Percentiles rank a stretch among this genome's conserved stretches.
Evolutionary conservation across 1,140 invertebrate genomes (phyloP).

Genomic region (fruit fly (Drosophila melanogaster)): DNA sequence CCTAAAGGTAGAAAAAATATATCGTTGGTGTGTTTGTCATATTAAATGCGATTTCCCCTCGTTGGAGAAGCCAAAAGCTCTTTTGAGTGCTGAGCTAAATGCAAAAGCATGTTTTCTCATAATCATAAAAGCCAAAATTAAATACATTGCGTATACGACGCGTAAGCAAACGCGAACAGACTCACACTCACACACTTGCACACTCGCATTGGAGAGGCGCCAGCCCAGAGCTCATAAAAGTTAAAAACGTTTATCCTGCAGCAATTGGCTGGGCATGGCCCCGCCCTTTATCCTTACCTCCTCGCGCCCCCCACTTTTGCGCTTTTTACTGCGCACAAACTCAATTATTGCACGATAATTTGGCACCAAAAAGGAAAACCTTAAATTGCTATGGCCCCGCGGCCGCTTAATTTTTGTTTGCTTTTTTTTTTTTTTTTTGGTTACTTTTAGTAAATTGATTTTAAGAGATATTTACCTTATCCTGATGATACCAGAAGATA

Average conservation of each 20-base stretch:
- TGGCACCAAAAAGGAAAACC: conserved; percentile 56
- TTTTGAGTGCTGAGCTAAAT: conserved; percentile 52
- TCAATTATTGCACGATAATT: conserved; percentile 81
- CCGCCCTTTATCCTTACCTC: conserved; percentile 5
- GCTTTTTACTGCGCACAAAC: conserved; percentile 62
- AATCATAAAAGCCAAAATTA: conserved; percentile 82
- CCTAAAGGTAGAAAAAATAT: conserved; percentile 43
- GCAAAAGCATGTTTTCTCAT: conserved; percentile 82
- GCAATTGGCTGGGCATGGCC: conserved; percentile 70
- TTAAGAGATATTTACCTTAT: conserved; percentile 88
- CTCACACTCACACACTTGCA: conserved; percentile 7
- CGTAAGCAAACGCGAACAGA: conserved; percentile 65
- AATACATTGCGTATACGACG: conserved; percentile 79
- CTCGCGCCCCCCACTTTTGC: conserved; percentile 8
- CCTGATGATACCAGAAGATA: conserved; percentile 97
- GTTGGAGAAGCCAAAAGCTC: conserved; percentile 6
- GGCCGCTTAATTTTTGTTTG: not conserved
- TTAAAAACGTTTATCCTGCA: conserved; percentile 77
- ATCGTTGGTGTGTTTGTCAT: conserved; percentile 24
- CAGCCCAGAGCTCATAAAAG: conserved; percentile 68
- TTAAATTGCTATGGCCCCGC: conserved; percentile 54
- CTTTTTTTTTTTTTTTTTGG: conserved; percentile 2
- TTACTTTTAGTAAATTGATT: conserved; percentile 53
- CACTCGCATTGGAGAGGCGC: conserved; percentile 12
- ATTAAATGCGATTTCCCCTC: conserved; percentile 56